Base-by-base conservation (phyloP, 2,113 vertebrate genomes). In the Labeo rohita region DNA sequence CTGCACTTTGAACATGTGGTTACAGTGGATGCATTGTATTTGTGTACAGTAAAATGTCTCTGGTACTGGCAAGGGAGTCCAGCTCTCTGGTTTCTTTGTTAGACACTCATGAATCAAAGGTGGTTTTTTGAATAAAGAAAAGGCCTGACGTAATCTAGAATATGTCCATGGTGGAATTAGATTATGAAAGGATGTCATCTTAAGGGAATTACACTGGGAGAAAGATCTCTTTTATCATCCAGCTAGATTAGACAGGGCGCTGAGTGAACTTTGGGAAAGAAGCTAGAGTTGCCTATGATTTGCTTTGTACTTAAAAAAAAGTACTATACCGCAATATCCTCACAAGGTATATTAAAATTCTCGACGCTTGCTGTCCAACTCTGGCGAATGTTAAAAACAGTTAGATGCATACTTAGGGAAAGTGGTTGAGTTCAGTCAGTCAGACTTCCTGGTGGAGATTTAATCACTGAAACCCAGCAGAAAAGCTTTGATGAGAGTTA, bases 121-220 rank as follows among this genome's bases (percentile, higher is more conserved):
- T 15, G 52, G 28, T 2, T 61, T 34, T 80, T 66, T 45, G 59
- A 36, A 78, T 78, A 43, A 77, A 50, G 36, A 56, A 87, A 75
- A 86, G 66, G 63, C 36, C 76, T 88, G 81, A 74, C 73, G 72
- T 83, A 80, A 90, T 90, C 85, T 86, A 50, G 52, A 68, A 28
- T 50, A 85, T 56, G 84, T 73, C 65, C 76, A 61, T 10, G 9
- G 16, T 70, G 28, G 28, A 68, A 54, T 54, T 54, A 18, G 52
- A 54, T 54, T 54, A 54, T 54, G 82, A 87, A 87, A 83, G 79
- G 82, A 84, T 78, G 56, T 81, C 73, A n/a, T 85, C 49, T 74
- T 73, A 59, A 52, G 85, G 85, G 89, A 85, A 66, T 85, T 80
- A 68, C 49, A 43, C 54, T 63, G 52, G 61, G 59, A 82, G 63